phyloP scores from a whole-genome alignment of 2,113 vertebrate genomes.

The Helogale parvula region DNA sequence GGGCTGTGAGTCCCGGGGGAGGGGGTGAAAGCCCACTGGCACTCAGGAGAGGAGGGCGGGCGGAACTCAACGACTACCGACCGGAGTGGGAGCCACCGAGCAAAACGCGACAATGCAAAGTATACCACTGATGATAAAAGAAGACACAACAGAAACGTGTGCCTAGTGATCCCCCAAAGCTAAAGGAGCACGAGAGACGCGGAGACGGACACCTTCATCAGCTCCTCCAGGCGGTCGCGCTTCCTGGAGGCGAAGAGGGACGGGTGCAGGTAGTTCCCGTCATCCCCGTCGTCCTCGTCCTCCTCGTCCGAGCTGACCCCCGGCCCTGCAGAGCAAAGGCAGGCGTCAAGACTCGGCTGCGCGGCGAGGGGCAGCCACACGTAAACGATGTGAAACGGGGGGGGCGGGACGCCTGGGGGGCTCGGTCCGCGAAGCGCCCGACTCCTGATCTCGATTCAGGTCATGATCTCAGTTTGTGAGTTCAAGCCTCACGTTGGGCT shows the following conservation, averaged over 20 bases:
- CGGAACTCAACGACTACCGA: too few relatives aligned
- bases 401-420: not conserved
- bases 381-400: rapidly evolving
- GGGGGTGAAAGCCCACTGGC: not conserved
- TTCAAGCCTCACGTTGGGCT: too few relatives aligned
- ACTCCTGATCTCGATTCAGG: too few relatives aligned
- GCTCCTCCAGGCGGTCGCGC: slow-evolving; percentile 93
- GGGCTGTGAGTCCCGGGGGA: not conserved
- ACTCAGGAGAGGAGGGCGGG: not conserved
- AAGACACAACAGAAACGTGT: not conserved
- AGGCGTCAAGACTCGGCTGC: not conserved
- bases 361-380: too few relatives aligned
- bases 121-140: rapidly evolving
- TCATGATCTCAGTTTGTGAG: too few relatives aligned
- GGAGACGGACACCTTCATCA: slow-evolving; percentile 90
- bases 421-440: too few relatives aligned
- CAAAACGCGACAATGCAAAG: not conserved
- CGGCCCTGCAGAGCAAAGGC: slow-evolving; percentile 73
- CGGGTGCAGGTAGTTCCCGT: slow-evolving; percentile 95
- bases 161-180: not conserved
- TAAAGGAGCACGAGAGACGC: too few relatives aligned
- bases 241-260: slow-evolving; percentile 97
- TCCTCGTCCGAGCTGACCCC: slow-evolving; percentile 81
- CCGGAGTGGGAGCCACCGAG: not conserved
- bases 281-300: slow-evolving; percentile 88